Percentiles rank a stretch among this genome's conserved stretches.
Evolutionary conservation across 2,797 vertebrate genomes (phyloP).

Genomic region (Sus cebifrons): DNA sequence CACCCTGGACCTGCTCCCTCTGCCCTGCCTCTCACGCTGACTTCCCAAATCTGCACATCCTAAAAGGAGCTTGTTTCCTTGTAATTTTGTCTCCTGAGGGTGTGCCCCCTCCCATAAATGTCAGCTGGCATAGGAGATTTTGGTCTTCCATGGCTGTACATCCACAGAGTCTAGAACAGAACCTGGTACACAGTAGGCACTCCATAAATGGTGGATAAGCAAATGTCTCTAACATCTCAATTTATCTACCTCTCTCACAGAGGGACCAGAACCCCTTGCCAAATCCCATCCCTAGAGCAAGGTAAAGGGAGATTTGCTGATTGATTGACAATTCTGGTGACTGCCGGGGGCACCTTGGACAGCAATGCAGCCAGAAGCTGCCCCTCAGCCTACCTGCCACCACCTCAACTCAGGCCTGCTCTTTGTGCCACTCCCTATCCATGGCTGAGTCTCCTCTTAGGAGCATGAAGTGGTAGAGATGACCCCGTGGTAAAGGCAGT

Average conservation of each 20-base stretch:
- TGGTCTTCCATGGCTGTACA: background rate
- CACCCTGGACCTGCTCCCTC: background rate
- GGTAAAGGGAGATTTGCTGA: background rate
- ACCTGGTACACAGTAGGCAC: background rate
- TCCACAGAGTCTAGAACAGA: background rate
- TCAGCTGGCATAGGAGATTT: background rate
- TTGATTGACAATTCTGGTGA: background rate
- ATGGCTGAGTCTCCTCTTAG: too few relatives aligned
- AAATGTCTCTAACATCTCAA: background rate
- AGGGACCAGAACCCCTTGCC: background rate
- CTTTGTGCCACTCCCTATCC: background rate
- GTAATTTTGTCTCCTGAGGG: background rate
- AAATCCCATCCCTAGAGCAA: background rate
- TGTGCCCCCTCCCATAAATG: background rate
- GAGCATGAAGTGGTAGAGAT: background rate
- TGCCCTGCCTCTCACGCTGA: background rate
- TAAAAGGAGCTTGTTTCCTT: background rate
- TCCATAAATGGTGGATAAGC: background rate
- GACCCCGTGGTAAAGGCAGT: fast-evolving
- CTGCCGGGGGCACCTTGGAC: background rate
- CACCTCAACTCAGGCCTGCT: background rate
- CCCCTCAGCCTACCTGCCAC: background rate
- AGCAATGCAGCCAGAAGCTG: background rate
- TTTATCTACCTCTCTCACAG: background rate
- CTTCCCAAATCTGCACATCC: too few relatives aligned